These are phyloP conservation scores for Osmerus eperlanus DNA, from an alignment of 2,113 vertebrate genomes.

Conservation along the genomic window DNA sequence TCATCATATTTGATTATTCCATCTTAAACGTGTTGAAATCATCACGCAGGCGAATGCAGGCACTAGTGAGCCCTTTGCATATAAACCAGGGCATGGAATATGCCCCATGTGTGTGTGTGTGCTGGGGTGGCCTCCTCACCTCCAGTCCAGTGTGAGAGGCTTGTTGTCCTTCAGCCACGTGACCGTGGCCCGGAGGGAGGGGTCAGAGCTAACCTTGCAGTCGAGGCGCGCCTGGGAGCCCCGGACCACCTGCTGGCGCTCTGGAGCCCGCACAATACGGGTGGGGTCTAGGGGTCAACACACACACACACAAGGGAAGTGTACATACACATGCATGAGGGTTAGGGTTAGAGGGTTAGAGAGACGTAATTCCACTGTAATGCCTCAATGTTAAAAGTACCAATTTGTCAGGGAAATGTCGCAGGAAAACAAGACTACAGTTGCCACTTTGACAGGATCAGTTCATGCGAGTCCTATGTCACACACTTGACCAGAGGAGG, in stretches of 20 bases:
- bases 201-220: slow-evolving; percentile 83
- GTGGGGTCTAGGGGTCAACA: slow-evolving; percentile 77
- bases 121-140: slow-evolving; percentile 60
- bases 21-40: too few relatives aligned
- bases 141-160: slow-evolving; percentile 77
- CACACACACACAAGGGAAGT: background rate
- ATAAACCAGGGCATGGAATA: background rate
- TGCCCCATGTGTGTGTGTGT: background rate
- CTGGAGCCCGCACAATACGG: slow-evolving; percentile 81
- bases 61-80: background rate
- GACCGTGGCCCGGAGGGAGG: slow-evolving; percentile 75
- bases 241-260: slow-evolving; percentile 74
- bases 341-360: too few relatives aligned
- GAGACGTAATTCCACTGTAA: too few relatives aligned
- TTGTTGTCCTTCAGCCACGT: slow-evolving; percentile 87
- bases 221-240: slow-evolving; percentile 78
- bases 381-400: too few relatives aligned
- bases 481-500: background rate
- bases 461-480: background rate
- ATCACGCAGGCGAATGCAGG: background rate
- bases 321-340: background rate
- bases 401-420: too few relatives aligned
- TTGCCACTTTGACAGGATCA: background rate
- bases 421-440: too few relatives aligned
- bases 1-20: too few relatives aligned